These are phyloP conservation scores for Semotilus atromaculatus DNA, from an alignment of 2,797 vertebrate species.

Conservation along the genomic window DNA sequence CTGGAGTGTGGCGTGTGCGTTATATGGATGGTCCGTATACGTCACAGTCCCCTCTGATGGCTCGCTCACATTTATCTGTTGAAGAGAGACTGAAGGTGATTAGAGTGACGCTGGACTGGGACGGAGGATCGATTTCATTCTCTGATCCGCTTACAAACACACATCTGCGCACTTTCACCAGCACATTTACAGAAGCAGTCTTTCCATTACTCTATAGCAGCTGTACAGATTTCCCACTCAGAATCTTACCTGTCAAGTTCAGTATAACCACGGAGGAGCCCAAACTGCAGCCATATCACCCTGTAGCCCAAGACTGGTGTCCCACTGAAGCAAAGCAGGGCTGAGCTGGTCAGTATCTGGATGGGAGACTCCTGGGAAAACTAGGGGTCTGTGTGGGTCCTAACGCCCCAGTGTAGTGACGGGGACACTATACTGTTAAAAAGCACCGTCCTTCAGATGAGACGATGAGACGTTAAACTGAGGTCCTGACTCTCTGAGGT, in stretches of 20 bases:
- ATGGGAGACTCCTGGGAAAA: no score
- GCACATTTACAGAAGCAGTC: constrained; percentile 3
- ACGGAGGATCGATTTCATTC: constrained; percentile 19
- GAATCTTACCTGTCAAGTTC: constrained; percentile 1
- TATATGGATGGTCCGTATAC: neutral
- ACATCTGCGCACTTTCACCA: neutral
- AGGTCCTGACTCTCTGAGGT: no score
- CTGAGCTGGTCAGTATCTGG: no score
- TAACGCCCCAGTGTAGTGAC: fast-evolving
- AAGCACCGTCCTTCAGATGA: no score
- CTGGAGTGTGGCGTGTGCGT: neutral
- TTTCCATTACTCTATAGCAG: constrained; percentile 7
- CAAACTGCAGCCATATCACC: neutral
- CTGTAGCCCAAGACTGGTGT: no score
- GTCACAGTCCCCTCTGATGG: neutral
- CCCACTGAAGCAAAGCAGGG: no score
- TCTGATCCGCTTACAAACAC: constrained; percentile 10
- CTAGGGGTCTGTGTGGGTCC: no score
- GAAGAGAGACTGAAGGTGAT: neutral
- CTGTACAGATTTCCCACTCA: neutral
- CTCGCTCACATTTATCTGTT: neutral
- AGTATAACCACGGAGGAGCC: neutral
- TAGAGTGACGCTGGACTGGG: constrained; percentile 28
- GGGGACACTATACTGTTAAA: no score
- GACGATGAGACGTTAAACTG: no score